Evolutionary conservation across 2,113 vertebrate genomes (phyloP).

Genomic region (Hystrix cristata): DNA sequence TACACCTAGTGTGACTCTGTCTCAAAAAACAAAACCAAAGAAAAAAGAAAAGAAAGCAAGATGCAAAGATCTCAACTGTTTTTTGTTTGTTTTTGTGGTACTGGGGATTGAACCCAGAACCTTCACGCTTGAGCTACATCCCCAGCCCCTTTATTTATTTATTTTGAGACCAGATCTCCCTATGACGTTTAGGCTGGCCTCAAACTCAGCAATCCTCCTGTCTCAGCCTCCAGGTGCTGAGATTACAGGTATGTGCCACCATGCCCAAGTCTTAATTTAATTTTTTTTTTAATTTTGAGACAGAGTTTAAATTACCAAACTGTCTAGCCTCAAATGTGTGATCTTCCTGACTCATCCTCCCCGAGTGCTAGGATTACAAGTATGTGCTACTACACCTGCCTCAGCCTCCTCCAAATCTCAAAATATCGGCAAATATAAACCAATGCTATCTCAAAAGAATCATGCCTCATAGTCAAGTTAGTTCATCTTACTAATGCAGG

Average conservation of each 20-base stretch:
- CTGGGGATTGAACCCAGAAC: neutral
- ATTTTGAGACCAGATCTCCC: too few species aligned
- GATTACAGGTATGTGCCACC: too few species aligned
- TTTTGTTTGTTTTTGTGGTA: neutral
- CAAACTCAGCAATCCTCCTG: too few species aligned
- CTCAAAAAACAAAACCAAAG: neutral
- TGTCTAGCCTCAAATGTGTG: neutral
- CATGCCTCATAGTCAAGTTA: neutral
- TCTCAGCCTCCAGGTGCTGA: too few species aligned
- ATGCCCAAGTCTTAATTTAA: too few species aligned
- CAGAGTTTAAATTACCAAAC: neutral
- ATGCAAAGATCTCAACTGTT: neutral
- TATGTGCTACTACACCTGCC: neutral
- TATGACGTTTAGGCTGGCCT: too few species aligned
- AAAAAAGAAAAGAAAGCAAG: fast-evolving
- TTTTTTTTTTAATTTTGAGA: neutral
- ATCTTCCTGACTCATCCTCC: neutral
- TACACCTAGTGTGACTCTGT: neutral
- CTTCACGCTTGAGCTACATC: too few species aligned
- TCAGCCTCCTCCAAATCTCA: neutral
- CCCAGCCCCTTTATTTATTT: too few species aligned
- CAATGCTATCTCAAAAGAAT: constrained; percentile 39
- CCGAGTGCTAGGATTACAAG: neutral
- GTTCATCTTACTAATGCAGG: neutral
- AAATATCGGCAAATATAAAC: constrained; percentile 38